Percentiles rank a stretch among this genome's conserved stretches.
phyloP scores from a whole-genome alignment of 2,888 invertebrate genomes.

The Caradrina kadenii region DNA sequence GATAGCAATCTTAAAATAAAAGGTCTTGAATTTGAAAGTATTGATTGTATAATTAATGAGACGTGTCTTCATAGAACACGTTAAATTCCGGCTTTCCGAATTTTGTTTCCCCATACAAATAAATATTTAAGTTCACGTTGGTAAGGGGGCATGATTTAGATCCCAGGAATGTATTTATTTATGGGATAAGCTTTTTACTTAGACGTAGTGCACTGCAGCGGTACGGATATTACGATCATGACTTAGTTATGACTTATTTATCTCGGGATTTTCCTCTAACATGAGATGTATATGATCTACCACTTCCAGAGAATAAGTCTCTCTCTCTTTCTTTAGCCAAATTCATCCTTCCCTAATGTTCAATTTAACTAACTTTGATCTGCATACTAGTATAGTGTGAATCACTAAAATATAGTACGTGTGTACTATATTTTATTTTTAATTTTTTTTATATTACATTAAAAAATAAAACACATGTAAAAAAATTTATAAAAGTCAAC shows the following conservation, averaged over 20 bases:
- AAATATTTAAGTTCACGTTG: slow-evolving; percentile 39
- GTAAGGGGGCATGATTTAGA: slow-evolving; percentile 14
- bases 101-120: slow-evolving; percentile 18
- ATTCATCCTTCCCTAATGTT: too few species aligned
- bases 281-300: background rate
- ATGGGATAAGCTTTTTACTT: slow-evolving; percentile 21
- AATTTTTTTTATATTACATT: too few species aligned
- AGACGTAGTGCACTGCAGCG: slow-evolving; percentile 1
- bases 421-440: too few species aligned
- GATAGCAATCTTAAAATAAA: too few species aligned
- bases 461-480: too few species aligned
- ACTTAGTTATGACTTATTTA: slow-evolving; percentile 21
- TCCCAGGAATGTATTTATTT: slow-evolving; percentile 34
- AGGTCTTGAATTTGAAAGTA: background rate
- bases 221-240: slow-evolving; percentile 19
- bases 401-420: too few species aligned
- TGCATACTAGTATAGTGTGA: too few species aligned
- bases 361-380: too few species aligned
- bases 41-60: slow-evolving; percentile 8
- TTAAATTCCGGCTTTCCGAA: slow-evolving; percentile 13
- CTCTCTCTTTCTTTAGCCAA: background rate
- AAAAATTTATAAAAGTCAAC: too few species aligned
- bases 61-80: background rate
- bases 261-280: background rate
- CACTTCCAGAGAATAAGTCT: background rate